Base-by-base conservation (phyloP, 2,113 vertebrate genomes). In the Mus pahari region DNA sequence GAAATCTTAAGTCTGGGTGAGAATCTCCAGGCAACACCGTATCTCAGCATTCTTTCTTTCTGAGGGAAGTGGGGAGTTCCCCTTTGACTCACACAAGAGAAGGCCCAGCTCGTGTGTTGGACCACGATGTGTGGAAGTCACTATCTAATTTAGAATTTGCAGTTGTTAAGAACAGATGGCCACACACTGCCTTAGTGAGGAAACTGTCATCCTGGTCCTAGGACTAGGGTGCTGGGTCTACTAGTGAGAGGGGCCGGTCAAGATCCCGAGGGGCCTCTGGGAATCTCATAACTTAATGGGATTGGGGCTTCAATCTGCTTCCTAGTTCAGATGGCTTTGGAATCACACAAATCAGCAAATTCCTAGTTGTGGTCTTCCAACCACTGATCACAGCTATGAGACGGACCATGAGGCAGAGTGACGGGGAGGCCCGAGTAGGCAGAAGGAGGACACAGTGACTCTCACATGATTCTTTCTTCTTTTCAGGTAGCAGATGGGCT, bases 281-380 rank as follows among this genome's bases (percentile, higher is more conserved):
- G 22, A 86, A 87, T 89, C 86, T 89, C 73, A 66, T n/a, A 74
- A 66, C 53, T 75, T 48, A 45, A 79, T n/a, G 31, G 64, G 86
- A 60, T 75, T 28, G 45, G 50, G 62, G 74, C 70, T 82, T 68
- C 39, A 94, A 58, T 45, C 48, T 93, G 86, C 86, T 93, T 93
- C 95, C 86, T 48, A 71, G 96, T 90, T 97, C 91, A 22, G 64
- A 94, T 71, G 28, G 64, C 92, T 95, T 93, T 62, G 5, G 20
- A 7, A 50, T 33, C 5, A 90, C 68, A 77, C 42, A 20, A 22
- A n/a, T 62, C 62, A 77, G 97, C 97, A 96, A 97, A 98, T 97
- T 97, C 98, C 98, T 97, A 90, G 73, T 92, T 26, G 78, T 50
- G 89, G 50, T 96, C 89, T 97, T 77, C 77, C 11, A 48, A 58